Base-by-base conservation (phyloP, 2,888 invertebrate species). In the Carterocephalus palaemon region DNA sequence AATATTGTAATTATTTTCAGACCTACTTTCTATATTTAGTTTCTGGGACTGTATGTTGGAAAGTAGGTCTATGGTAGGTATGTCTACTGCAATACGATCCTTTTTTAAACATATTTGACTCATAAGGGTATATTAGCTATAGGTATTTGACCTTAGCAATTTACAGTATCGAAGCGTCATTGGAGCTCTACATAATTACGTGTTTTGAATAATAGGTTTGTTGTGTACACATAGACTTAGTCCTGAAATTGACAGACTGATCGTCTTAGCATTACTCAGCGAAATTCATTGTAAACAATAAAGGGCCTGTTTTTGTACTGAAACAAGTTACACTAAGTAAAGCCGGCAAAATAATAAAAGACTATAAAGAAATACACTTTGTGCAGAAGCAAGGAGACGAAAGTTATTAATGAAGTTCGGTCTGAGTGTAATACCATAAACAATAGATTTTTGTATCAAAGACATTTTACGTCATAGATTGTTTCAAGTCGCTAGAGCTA, bases 261-360 rank as follows among this genome's bases (percentile, higher is more conserved):
- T 53, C 16, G 47, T 38, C 46, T 37, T 20, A 23, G 17, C 45
- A n/a, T 53, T 48, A 53, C 43, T 49, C 53, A 49, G 55, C 53
- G 36, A 48, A 49, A 12, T 37, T 37, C 15, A 19, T 24, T 28
- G 33, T 42, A 43, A 33, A 41, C 26, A 33, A 34, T 28, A 28
- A 6, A 34, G 19, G 23, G 12, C 26, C 15, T 28, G 42, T 42
- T 42, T 34, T 42, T 28, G 40, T 23, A 15, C 20, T n/a, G 16
- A 23, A 6, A 24, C 23, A 23, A 32, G 15, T 32, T 23, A 32
- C 17, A 20, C 23, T 10, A 24, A 34, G 23, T 34, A 17, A 41
- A 33, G 41, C 17, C 15, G 1, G 19, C 7, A 12, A 26, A 24
- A 13, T 32, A 41, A 41, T 40, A 23, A 40, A 28, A 20, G 16